Evolutionary conservation across 1,140 invertebrate genomes (phyloP), one percentile per base, ranked within the genome.

Genomic region (Archegozetes longisetosus): DNA sequence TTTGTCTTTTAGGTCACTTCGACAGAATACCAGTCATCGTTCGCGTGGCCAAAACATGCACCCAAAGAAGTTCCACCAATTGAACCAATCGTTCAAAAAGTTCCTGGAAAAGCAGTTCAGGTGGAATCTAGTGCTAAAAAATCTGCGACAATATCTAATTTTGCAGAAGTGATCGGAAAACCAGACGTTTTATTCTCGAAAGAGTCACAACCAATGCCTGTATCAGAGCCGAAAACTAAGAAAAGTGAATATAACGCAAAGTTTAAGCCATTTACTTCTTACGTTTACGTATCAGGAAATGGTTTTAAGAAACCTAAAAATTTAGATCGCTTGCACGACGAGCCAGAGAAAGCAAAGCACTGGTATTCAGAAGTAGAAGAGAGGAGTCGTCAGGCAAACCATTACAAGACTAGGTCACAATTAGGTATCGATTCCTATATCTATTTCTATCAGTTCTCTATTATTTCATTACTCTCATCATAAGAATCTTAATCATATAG

Each of bases 181-280:
- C 32, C n/a, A n/a, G n/a, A n/a, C n/a, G n/a, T n/a, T n/a, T n/a
- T n/a, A n/a, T n/a, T 9, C 32, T 17, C 32, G 32, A 17, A 9
- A 17, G 32, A 9, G 32, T 6, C 32, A 40, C 32, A 40, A 40
- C 17, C 32, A 17, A 17, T 40, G 32, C 17, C 32, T 17, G 17
- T 9, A 9, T 17, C 6, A 17, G 6, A 6, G 32, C 6, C 32
- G 17, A 6, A 6, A 17, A 17, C 46, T 22, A 74, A 63, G 66
- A 80, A 83, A 75, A 82, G 81, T 68, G 83, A 85, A 76, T 85
- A 84, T 75, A 82, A 81, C 76, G 82, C 84, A 75, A 82, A 83
- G 74, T 84, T 83, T 77, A 79, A 82, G 72, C 84, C 84, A 68
- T 86, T 86, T 76, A 84, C 83, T 66, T 80, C 85, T 66, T 84